Percentiles rank a stretch among this genome's conserved stretches.
Conservation (phyloP, 2,888 invertebrate species). For the Idaea straminata region DNA sequence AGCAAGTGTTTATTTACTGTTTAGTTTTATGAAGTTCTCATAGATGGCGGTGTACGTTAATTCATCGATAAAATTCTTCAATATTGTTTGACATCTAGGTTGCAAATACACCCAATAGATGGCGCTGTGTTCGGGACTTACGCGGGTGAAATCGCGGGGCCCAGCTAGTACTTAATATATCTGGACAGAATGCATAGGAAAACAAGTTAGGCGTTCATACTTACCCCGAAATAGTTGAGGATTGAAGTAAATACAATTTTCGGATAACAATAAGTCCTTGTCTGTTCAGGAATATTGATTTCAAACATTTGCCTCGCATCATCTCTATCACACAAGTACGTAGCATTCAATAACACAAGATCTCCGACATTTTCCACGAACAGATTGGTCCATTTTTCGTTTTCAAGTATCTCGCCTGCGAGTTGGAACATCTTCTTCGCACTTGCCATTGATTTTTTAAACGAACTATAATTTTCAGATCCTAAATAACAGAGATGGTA, state of each 20-base stretch:
- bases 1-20: too few species aligned
- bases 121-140: too few species aligned
- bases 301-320: slow-evolving; percentile 50
- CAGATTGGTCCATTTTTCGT: slow-evolving; percentile 58
- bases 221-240: slow-evolving; percentile 68
- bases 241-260: slow-evolving; percentile 57
- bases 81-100: too few species aligned
- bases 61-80: too few species aligned
- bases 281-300: slow-evolving; percentile 45
- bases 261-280: slow-evolving; percentile 63
- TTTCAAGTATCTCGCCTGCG: slow-evolving; percentile 52
- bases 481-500: slow-evolving; percentile 46
- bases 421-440: slow-evolving; percentile 54
- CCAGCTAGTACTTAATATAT: too few species aligned
- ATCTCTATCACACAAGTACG: slow-evolving; percentile 56
- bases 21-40: too few species aligned
- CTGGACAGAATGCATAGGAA: neutral
- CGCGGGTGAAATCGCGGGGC: too few species aligned
- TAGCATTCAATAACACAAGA: slow-evolving; percentile 52
- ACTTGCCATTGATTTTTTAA: slow-evolving; percentile 35
- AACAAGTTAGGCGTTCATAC: slow-evolving; percentile 24
- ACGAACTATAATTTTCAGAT: slow-evolving; percentile 28
- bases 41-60: too few species aligned
- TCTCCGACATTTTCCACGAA: slow-evolving; percentile 64
- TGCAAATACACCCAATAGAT: too few species aligned